Conservation (phyloP, 2,888 invertebrate species). For the Megastigmus dorsalis region DNA sequence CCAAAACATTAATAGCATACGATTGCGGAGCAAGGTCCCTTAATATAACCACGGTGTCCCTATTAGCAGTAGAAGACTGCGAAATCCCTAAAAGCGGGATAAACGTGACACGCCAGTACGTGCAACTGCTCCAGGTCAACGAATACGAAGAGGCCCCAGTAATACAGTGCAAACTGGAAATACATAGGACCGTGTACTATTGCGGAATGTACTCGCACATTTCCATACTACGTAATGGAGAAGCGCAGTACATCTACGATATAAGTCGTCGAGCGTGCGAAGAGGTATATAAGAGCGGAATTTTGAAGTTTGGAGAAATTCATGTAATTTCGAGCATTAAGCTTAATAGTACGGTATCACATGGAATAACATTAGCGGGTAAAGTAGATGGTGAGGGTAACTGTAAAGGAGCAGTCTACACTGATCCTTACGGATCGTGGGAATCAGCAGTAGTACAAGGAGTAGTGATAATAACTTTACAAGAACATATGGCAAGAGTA, state of each 20-base stretch:
- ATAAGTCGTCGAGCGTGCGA: background rate
- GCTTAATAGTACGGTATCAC: background rate
- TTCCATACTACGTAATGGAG: background rate
- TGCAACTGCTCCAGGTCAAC: background rate
- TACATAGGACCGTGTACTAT: conserved; percentile 1
- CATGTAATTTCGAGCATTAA: background rate
- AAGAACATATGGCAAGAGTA: background rate
- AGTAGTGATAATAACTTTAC: background rate
- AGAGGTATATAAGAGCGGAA: background rate
- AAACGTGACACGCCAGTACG: background rate
- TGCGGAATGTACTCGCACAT: conserved; percentile 42
- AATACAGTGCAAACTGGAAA: background rate
- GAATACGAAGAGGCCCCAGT: background rate
- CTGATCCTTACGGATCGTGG: conserved; percentile 53
- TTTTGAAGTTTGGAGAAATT: background rate
- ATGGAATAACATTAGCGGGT: background rate
- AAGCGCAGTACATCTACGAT: background rate
- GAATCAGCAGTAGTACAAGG: conserved; percentile 47
- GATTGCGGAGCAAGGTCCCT: conserved; percentile 20
- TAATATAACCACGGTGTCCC: conserved; percentile 38
- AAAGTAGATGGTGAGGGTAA: conserved; percentile 20
- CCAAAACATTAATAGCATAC: conserved; percentile 3
- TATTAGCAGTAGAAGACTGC: conserved; percentile 27
- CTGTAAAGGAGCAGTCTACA: conserved; percentile 51
- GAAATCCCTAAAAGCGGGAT: background rate